phyloP scores from a whole-genome alignment of 2,797 vertebrate species.

The Acanthurus lineatus region DNA sequence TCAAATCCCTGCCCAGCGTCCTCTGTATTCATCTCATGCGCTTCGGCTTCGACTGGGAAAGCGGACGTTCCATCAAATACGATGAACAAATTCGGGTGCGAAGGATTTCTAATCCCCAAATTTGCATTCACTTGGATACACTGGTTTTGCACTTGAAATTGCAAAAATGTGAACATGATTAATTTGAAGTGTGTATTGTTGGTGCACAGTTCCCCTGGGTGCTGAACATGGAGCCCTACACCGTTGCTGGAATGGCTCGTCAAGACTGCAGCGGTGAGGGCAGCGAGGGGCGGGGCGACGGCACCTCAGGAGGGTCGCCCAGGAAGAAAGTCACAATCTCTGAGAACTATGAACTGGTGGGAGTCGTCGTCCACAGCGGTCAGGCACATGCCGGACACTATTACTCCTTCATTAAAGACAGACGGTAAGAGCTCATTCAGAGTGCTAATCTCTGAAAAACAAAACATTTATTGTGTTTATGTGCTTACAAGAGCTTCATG shows the following conservation, averaged over 20 bases:
- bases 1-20: constrained; percentile 95
- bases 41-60: constrained; percentile 99
- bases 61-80: constrained; percentile 98
- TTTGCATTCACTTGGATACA: neutral
- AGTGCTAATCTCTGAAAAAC: neutral
- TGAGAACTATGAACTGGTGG: constrained; percentile 98
- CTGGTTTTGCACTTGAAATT: neutral
- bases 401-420: constrained; percentile 99
- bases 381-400: constrained; percentile 99
- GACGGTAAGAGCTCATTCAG: constrained; percentile 86
- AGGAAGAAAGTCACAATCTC: constrained; percentile 98
- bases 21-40: constrained; percentile 99
- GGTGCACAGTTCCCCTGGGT: constrained; percentile 95
- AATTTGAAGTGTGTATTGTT: neutral
- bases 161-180: neutral
- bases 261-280: constrained; percentile 95
- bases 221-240: constrained; percentile 99
- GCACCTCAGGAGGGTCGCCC: constrained; percentile 91
- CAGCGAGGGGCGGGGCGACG: constrained; percentile 89
- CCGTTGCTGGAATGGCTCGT: constrained; percentile 97
- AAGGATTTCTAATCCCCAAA: neutral
- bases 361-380: constrained; percentile 98
- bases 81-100: constrained; percentile 97
- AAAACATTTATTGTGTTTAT: neutral
- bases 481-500: neutral